phyloP scores from a whole-genome alignment of 2,797 vertebrate species.

The Lacerta agilis region DNA sequence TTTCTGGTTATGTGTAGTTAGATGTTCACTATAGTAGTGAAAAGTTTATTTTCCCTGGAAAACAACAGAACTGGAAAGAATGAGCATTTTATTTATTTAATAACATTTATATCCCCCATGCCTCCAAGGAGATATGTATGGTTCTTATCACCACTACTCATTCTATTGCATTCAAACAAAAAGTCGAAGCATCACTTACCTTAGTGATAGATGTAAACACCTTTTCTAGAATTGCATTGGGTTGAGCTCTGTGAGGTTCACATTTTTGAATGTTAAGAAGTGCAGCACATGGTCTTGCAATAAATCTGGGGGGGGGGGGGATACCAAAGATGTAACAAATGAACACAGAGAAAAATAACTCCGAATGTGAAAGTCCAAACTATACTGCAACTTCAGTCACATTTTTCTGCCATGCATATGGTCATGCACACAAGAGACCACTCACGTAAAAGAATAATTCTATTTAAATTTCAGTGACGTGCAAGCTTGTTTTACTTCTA shows the following conservation, averaged over 20 bases:
- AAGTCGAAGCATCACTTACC: constrained; percentile 68
- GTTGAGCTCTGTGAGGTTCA: constrained; percentile 82
- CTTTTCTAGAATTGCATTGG: constrained; percentile 90
- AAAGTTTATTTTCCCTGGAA: neutral
- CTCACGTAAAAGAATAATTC: neutral
- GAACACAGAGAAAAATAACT: constrained; percentile 14
- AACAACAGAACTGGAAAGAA: neutral
- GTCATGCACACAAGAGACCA: neutral
- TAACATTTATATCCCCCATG: neutral
- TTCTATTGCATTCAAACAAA: neutral
- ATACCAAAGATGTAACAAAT: constrained; percentile 1
- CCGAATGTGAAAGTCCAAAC: neutral
- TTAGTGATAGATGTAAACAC: constrained; percentile 84
- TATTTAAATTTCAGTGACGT: neutral
- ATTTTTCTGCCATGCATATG: neutral
- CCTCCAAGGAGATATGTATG: neutral
- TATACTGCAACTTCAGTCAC: neutral
- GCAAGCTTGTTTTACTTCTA: neutral
- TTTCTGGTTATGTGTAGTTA: neutral
- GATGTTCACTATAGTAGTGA: neutral
- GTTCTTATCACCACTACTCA: neutral
- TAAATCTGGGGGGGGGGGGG: constrained; percentile 80
- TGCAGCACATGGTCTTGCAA: constrained; percentile 91
- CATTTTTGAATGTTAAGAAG: constrained; percentile 88
- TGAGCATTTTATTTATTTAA: neutral